Evolutionary conservation across 2,113 vertebrate genomes (phyloP).

Genomic region (Nothobranchius kuhntae): DNA sequence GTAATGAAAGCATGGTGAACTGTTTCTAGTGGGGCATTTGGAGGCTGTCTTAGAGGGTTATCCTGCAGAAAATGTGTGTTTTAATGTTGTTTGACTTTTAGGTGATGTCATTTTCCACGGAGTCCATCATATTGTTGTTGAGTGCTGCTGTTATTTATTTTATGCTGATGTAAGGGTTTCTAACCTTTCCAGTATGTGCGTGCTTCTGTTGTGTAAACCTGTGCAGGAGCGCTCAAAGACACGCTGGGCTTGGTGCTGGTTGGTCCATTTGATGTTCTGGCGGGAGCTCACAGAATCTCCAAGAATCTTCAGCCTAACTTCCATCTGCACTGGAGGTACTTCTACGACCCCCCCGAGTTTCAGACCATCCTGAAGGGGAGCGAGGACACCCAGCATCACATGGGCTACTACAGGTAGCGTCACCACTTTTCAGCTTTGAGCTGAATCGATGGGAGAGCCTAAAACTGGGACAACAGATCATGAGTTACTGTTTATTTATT

Average conservation of each 20-base stretch:
- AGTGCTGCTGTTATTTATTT: no score
- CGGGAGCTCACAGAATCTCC: conserved; percentile 84
- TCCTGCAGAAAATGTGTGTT: no score
- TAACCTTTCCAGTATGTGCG: no score
- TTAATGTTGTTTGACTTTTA: no score
- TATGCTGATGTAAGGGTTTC: no score
- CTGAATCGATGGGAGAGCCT: neutral
- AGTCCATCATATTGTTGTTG: no score
- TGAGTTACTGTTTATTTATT: neutral
- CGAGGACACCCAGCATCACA: conserved; percentile 86
- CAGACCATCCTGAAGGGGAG: conserved; percentile 89
- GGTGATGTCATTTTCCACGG: no score
- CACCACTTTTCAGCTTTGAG: neutral
- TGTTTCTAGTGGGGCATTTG: no score
- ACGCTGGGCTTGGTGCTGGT: conserved; percentile 87
- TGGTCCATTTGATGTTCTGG: conserved; percentile 93
- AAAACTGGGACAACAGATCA: neutral
- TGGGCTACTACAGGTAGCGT: conserved; percentile 92
- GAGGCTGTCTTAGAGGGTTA: no score
- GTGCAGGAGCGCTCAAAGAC: conserved; percentile 83
- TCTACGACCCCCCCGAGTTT: conserved; percentile 96
- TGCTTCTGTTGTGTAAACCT: neutral
- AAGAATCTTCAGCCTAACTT: conserved; percentile 81
- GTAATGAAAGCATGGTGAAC: no score
- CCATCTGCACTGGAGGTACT: conserved; percentile 93